Conservation (phyloP, 2,888 invertebrate genomes). For the Hydriomena furcata region DNA sequence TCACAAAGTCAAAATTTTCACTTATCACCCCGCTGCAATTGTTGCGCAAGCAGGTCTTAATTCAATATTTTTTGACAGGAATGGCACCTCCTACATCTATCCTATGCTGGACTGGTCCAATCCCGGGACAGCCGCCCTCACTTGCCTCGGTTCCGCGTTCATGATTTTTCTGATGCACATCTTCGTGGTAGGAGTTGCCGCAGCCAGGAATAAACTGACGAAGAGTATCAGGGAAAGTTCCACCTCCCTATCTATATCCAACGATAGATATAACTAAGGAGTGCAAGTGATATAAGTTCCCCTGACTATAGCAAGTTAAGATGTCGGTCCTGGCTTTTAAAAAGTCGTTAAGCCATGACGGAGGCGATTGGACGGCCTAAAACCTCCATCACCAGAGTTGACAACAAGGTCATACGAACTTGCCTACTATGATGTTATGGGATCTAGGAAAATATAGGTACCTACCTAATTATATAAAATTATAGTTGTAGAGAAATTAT, state of each 20-base stretch:
- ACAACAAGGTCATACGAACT: no score
- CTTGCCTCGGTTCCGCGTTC: slow-evolving; percentile 83
- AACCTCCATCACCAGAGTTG: no score
- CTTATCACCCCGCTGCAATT: no score
- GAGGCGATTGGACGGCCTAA: no score
- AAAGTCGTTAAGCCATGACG: no score
- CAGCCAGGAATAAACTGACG: slow-evolving; percentile 66
- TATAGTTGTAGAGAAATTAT: no score
- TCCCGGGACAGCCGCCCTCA: slow-evolving; percentile 82
- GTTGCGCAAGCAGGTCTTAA: no score
- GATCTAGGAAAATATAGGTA: no score
- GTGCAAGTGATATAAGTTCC: neutral
- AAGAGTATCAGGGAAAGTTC: slow-evolving; percentile 41
- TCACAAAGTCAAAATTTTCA: no score
- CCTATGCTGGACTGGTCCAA: slow-evolving; percentile 90
- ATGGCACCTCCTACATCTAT: slow-evolving; percentile 87
- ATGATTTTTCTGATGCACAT: slow-evolving; percentile 85
- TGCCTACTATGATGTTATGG: no score
- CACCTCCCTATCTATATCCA: slow-evolving; percentile 46
- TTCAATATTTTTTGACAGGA: slow-evolving; percentile 65
- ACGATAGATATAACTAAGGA: slow-evolving; percentile 34
- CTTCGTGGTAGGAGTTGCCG: slow-evolving; percentile 79
- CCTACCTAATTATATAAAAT: no score
- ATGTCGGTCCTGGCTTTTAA: no score
- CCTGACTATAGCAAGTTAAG: neutral